Evolutionary conservation across 1,140 invertebrate genomes (phyloP), one percentile per base, ranked within the genome.

Genomic region (Carposina sasakii): DNA sequence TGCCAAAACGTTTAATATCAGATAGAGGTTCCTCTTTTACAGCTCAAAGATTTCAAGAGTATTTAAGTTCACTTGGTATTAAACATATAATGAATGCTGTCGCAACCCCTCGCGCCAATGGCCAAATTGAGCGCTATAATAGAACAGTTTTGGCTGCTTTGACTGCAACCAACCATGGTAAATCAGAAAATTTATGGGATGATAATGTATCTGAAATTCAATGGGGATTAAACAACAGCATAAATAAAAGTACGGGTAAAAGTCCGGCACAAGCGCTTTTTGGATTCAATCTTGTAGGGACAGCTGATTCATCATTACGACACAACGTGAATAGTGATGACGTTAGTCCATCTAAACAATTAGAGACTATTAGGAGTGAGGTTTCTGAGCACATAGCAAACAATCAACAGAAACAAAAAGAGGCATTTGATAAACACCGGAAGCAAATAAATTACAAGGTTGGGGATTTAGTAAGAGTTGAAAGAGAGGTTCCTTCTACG

Each of bases 81-180:
- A 59, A 33, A 42, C 49, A 39, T 30, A 41, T 57, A 10, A 13
- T 43, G 19, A 62, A 43, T 16, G 54, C 53, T 2, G 49, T 51
- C 1, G 54, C 30, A 20, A 57, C 56, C 16, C 56, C 56, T 8
- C 26, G 49, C 44, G 50, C 31, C 15, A 69, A 61, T 41, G 68
- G 67, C 3, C 73, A 71, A 24, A 58, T 57, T 9, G 63, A 71
- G 28, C 37, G 63, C 0, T 53, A 54, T 9, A 67, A 62, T 36
- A 43, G 57, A 6, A 19, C 17, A 5, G 34, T 37, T 30, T 31
- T 44, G n/a, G n/a, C 19, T 20, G 24, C 42, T 20, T 13, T 44
- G 3, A 30, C 42, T 17, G 26, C 42, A 2, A 3, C 42, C 4
- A 44, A 13, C 10, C 19, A 31, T 31, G 42, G 17, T 6, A 33